Evolutionary conservation across 2,888 invertebrate genomes (phyloP).

Genomic region (Lomographa bimaculata): DNA sequence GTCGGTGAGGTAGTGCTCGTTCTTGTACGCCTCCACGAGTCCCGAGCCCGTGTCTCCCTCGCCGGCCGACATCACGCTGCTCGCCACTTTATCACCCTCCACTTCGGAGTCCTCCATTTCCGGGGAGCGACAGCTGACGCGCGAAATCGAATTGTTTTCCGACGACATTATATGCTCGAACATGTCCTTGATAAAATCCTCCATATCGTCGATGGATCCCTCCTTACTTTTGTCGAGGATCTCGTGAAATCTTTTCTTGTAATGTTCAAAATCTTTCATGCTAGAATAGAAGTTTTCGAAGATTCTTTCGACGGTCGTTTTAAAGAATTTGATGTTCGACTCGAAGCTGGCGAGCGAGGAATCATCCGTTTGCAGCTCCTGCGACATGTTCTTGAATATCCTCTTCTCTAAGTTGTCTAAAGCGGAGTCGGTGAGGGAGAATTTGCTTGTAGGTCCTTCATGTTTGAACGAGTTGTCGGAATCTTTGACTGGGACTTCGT

Average conservation of each 20-base stretch:
- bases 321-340: slow-evolving; percentile 66
- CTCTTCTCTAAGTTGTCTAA: slow-evolving; percentile 59
- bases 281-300: slow-evolving; percentile 64
- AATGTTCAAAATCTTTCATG: slow-evolving; percentile 63
- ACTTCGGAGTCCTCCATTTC: slow-evolving; percentile 8
- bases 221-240: slow-evolving; percentile 58
- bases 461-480: slow-evolving; percentile 26
- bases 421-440: slow-evolving; percentile 56
- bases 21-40: slow-evolving; percentile 56
- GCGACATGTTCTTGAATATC: slow-evolving; percentile 55
- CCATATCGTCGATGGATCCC: slow-evolving; percentile 61
- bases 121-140: slow-evolving; percentile 24
- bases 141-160: slow-evolving; percentile 43
- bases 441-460: slow-evolving; percentile 17
- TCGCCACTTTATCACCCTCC: slow-evolving; percentile 20
- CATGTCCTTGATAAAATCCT: slow-evolving; percentile 68
- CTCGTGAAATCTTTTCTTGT: slow-evolving; percentile 63
- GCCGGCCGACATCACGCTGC: too few species aligned
- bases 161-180: slow-evolving; percentile 64
- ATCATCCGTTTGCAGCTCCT: slow-evolving; percentile 54
- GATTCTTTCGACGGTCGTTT: slow-evolving; percentile 63
- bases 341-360: slow-evolving; percentile 52
- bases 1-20: slow-evolving; percentile 56
- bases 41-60: slow-evolving; percentile 14
- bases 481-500: slow-evolving; percentile 64